Conservation (phyloP, 2,797 vertebrate species). For the Lepilemur ruficaudatus region DNA sequence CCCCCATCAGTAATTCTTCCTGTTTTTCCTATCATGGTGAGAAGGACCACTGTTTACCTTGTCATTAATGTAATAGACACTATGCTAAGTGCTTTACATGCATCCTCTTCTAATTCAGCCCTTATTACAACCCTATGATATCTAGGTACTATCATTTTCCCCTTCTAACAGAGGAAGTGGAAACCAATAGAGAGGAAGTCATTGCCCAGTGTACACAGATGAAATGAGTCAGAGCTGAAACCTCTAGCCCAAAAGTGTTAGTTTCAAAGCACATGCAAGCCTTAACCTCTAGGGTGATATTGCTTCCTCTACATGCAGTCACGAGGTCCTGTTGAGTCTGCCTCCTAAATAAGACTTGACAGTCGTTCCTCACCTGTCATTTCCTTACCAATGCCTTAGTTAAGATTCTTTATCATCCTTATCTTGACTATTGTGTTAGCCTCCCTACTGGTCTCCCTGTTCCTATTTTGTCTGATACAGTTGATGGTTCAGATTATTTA, state of each 20-base stretch:
- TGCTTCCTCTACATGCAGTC: background rate
- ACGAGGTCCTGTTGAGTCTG: background rate
- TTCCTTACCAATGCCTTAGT: background rate
- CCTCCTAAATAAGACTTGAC: background rate
- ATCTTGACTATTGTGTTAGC: background rate
- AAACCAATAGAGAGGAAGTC: background rate
- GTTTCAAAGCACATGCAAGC: background rate
- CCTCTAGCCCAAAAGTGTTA: background rate
- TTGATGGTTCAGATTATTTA: background rate
- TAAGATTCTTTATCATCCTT: background rate
- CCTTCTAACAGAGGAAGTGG: background rate
- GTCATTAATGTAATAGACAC: background rate
- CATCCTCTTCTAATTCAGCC: background rate
- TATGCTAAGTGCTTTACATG: background rate
- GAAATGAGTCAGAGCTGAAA: background rate
- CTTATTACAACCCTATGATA: background rate
- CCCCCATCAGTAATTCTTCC: background rate
- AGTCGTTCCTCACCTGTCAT: background rate
- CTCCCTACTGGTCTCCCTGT: background rate
- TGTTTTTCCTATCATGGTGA: background rate
- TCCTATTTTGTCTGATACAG: background rate
- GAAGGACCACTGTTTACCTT: background rate
- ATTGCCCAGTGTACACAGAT: background rate
- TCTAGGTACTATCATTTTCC: background rate
- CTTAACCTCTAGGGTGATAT: background rate